Percentiles rank a stretch among this genome's conserved stretches.
phyloP scores from a whole-genome alignment of 35 echinoderm and acorn worm species.

The Ophiothrix spiculata region DNA sequence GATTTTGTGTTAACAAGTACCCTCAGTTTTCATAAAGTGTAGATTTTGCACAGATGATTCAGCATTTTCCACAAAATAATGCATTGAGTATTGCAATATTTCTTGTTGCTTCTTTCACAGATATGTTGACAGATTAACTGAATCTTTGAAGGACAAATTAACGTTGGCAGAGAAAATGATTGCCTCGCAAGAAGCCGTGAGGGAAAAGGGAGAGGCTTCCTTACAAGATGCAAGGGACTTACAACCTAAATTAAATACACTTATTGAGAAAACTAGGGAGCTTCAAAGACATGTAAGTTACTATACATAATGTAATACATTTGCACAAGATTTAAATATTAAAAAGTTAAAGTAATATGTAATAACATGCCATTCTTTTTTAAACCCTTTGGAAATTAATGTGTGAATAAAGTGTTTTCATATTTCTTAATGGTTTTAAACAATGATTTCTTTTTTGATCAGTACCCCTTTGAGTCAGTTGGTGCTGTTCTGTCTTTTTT shows the following conservation, averaged over 20 bases:
- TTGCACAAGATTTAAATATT: too few species aligned
- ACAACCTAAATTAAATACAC: conserved; percentile 61
- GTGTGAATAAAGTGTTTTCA: too few species aligned
- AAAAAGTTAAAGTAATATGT: too few species aligned
- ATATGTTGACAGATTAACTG: conserved; percentile 93
- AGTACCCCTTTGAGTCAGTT: too few species aligned
- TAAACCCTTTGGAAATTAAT: too few species aligned
- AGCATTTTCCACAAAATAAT: not conserved
- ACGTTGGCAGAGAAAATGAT: conserved; percentile 83
- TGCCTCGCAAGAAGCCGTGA: conserved; percentile 61
- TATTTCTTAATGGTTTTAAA: too few species aligned
- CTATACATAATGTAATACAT: too few species aligned
- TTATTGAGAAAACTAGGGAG: conserved; percentile 70
- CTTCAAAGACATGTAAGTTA: conserved; percentile 84
- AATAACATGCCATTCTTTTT: too few species aligned
- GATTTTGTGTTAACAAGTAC: not conserved
- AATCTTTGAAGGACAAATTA: conserved; percentile 71
- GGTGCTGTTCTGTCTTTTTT: too few species aligned
- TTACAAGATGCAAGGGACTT: conserved; percentile 71
- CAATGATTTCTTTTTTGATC: too few species aligned
- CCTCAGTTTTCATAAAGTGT: not conserved
- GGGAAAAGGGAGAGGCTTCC: conserved; percentile 48
- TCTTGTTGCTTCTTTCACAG: conserved; percentile 26
- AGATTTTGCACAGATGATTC: not conserved
- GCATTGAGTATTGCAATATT: not conserved